Conservation (phyloP, 2,797 vertebrate species). For the Thamnophis elegans region DNA sequence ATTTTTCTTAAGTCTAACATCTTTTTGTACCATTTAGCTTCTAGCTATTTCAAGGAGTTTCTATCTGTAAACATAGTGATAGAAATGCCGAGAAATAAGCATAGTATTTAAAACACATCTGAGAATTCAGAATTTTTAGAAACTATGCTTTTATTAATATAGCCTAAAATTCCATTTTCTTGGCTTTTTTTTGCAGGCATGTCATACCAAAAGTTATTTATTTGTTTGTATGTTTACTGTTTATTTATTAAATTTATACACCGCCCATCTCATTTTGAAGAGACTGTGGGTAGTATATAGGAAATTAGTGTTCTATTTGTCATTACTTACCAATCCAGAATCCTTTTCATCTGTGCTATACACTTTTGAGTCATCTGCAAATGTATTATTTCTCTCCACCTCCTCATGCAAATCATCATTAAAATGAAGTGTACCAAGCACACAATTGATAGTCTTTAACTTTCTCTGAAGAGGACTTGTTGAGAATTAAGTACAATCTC, state of each 20-base stretch:
- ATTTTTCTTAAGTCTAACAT: not conserved
- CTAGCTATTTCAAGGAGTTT: not conserved
- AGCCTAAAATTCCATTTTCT: not conserved
- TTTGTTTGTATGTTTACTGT: not conserved
- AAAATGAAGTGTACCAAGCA: not conserved
- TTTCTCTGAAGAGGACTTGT: not conserved
- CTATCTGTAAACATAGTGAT: not conserved
- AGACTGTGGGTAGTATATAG: not conserved
- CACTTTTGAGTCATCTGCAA: not conserved
- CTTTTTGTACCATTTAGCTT: not conserved
- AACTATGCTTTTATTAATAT: not conserved
- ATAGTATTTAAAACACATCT: not conserved
- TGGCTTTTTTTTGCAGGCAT: not conserved
- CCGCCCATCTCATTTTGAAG: not conserved
- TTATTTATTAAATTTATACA: not conserved
- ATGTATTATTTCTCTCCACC: not conserved
- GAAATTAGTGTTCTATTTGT: not conserved
- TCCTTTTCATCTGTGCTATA: not conserved
- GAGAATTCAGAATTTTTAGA: not conserved
- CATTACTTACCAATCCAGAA: not conserved
- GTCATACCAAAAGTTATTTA: not conserved
- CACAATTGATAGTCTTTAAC: not conserved
- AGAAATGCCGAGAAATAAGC: not conserved
- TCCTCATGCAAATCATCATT: not conserved
- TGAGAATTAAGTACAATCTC: not conserved